Evolutionary conservation across 2,888 invertebrate species (phyloP).

Genomic region (Phragmatobia fuliginosa): DNA sequence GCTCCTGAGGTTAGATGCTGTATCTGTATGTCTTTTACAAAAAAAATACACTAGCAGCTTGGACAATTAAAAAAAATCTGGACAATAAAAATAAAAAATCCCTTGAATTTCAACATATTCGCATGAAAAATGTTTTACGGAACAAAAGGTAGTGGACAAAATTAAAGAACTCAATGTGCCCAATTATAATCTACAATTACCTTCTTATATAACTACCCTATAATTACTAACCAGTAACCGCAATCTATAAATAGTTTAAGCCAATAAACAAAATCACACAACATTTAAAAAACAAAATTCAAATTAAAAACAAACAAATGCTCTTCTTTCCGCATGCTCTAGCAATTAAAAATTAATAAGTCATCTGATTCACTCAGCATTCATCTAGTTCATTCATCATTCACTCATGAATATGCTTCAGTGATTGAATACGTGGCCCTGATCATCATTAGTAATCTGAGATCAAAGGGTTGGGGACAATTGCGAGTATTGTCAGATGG

Average conservation of each 20-base stretch:
- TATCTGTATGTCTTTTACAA: too few relatives aligned
- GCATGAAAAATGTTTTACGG: too few relatives aligned
- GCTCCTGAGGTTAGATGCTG: too few relatives aligned
- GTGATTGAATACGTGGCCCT: slow-evolving; percentile 48
- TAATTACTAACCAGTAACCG: not conserved
- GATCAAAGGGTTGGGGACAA: slow-evolving; percentile 60
- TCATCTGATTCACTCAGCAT: slow-evolving; percentile 24
- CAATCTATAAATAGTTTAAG: not conserved
- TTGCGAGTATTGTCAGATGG: slow-evolving; percentile 25
- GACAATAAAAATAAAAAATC: too few relatives aligned
- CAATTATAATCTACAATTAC: too few relatives aligned
- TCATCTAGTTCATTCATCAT: slow-evolving; percentile 22
- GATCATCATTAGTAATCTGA: slow-evolving; percentile 66
- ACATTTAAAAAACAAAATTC: slow-evolving; percentile 5
- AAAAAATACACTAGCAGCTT: too few relatives aligned
- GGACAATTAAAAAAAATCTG: too few relatives aligned
- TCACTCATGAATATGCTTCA: slow-evolving; percentile 30
- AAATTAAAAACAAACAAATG: slow-evolving; percentile 18
- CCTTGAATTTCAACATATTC: too few relatives aligned
- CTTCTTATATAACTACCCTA: not conserved
- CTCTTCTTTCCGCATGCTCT: not conserved
- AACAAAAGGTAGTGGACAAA: too few relatives aligned
- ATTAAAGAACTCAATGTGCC: too few relatives aligned
- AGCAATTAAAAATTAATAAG: slow-evolving; percentile 39
- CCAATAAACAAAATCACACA: not conserved